These are phyloP conservation scores for Leptarthrus brevirostris DNA, from an alignment of 2,888 invertebrate genomes.

Conservation along the genomic window DNA sequence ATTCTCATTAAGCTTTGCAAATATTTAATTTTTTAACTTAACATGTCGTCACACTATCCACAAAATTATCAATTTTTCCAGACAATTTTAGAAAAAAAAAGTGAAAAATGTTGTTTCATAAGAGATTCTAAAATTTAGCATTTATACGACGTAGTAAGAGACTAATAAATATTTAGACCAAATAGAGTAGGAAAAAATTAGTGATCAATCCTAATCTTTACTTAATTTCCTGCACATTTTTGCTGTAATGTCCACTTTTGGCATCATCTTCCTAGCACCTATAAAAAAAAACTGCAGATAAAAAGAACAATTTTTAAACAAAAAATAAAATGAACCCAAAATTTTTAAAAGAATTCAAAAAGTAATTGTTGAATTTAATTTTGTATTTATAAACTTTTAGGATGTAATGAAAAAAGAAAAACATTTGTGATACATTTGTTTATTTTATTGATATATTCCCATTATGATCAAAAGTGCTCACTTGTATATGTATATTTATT, in stretches of 20 bases:
- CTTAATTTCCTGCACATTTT: constrained; percentile 30
- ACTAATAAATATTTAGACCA: constrained; percentile 43
- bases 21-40: no score
- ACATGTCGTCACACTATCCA: background rate
- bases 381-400: constrained; percentile 92
- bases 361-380: constrained; percentile 85
- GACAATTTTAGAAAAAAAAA: background rate
- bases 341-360: constrained; percentile 53
- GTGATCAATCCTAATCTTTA: constrained; percentile 2
- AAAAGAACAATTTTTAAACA: background rate
- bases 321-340: background rate
- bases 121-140: constrained; percentile 39
- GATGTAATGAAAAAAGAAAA: constrained; percentile 60
- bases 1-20: no score
- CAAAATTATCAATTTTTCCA: background rate
- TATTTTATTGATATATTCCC: background rate
- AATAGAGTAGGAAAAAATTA: constrained; percentile 30
- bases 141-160: constrained; percentile 32
- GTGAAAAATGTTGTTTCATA: constrained; percentile 25
- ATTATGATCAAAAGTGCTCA: constrained; percentile 19
- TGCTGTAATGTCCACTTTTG: constrained; percentile 21
- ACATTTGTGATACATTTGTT: constrained; percentile 33
- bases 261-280: constrained; percentile 34
- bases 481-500: constrained; percentile 1
- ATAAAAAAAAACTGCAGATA: background rate